Percentiles rank a stretch among this genome's conserved stretches.
phyloP scores from a whole-genome alignment of 2,113 vertebrate species.

The Psilopsiagon aurifrons region DNA sequence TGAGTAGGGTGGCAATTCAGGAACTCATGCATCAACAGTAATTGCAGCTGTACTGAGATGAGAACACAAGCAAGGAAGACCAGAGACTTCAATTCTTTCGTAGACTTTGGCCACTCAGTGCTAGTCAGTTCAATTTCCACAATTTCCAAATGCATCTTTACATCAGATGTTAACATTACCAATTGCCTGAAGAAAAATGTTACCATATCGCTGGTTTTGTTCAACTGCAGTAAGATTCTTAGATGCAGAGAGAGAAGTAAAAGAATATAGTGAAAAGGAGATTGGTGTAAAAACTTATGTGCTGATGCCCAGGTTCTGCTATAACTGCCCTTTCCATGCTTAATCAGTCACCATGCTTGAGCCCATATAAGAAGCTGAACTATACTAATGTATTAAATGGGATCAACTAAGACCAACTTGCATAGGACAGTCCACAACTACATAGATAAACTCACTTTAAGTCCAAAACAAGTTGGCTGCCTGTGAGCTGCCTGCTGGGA shows the following conservation, averaged over 20 bases:
- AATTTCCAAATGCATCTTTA: neutral
- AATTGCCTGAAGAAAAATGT: neutral
- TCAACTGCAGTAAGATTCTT: neutral
- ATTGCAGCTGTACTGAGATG: neutral
- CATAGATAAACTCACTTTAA: neutral
- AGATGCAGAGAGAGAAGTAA: neutral
- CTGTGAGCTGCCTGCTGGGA: neutral
- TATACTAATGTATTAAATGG: neutral
- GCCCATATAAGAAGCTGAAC: neutral
- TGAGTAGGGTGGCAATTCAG: neutral
- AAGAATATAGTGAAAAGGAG: neutral
- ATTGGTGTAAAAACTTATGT: neutral
- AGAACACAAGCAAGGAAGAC: neutral
- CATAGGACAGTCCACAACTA: neutral
- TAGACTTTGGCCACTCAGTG: neutral
- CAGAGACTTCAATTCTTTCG: neutral
- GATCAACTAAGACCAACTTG: neutral
- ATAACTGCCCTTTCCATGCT: neutral
- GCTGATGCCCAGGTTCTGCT: neutral
- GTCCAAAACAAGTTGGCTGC: neutral
- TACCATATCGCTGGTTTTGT: neutral
- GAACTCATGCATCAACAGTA: neutral
- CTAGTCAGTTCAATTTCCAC: neutral
- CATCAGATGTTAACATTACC: neutral
- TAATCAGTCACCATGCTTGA: neutral